Evolutionary conservation across 2,113 vertebrate species (phyloP), one percentile per base, ranked within the genome.

Genomic region (Pitta sordida): DNA sequence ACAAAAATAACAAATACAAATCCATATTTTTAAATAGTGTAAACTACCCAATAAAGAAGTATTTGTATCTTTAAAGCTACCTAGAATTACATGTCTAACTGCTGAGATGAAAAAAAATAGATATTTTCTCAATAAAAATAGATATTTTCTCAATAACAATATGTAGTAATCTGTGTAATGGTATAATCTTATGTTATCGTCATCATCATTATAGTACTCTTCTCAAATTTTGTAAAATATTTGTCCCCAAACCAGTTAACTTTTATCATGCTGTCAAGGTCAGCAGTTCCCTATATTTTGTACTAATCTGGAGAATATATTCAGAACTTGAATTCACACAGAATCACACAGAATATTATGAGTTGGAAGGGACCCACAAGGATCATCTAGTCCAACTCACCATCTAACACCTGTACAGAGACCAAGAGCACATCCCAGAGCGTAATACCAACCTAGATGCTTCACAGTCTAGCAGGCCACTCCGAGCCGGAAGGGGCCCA

Each of bases 171-270:
- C 11, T 55, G 7, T 3, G 29, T 69, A 60, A 24, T n/a, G 37
- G 13, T 56, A 12, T 46, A 69, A 43, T 9, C 23, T 60, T 64
- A 27, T 41, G 29, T 34, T 37, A 12, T 48, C 30, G 9, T 58
- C 15, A 13, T 37, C 11, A 23, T 60, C 3, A 16, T 84, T 21
- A 34, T n/a, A 22, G 5, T 23, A 60, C 18, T 59, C 9, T 36
- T 51, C 23, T 34, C 4, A 3, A 62, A 12, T 46, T 59, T 15
- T 75, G 5, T 39, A 16, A 65, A 46, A 30, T 55, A 32, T 22
- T 49, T 63, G 6, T n/a, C 10, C 5, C 3, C 3, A 2, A 8
- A 27, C 37, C 11, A 51, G 7, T 17, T 13, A 4, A 8, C 4
- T 49, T 55, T 34, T 41, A 23, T 21, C 22, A 27, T 14, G 11